Base-by-base conservation (phyloP, 2,113 vertebrate genomes). In the Meriones unguiculatus region DNA sequence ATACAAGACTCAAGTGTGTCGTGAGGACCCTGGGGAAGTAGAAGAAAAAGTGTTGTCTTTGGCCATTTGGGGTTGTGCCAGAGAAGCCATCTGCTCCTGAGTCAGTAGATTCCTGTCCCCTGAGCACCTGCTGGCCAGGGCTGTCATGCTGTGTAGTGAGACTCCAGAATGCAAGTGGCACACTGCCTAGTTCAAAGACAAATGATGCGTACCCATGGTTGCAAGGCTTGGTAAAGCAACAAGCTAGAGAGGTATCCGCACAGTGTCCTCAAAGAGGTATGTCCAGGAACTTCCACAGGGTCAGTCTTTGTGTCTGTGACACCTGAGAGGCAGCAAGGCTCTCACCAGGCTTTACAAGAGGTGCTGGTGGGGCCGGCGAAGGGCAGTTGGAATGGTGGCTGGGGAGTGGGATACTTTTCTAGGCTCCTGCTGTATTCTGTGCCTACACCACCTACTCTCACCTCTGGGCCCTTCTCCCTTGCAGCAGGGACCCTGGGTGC, bases 401-500 rank as follows among this genome's bases (percentile, higher is more conserved):
- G 15, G 30, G 2, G 9, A 0, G 24, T 54, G 88, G 82, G 62
- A 24, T n/a, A 25, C 5, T 20, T 69, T 80, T 38, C 41, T 11
- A 15, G 32, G 15, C 5, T 28, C 28, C 75, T 2, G 1, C 90
- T 96, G 18, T 57, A 1, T 41, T 41, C 54, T 88, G 28, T 87
- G 95, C 0, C 0, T 50, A 3, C 14, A 57, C 13, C n/a, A 12
- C 54, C 69, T 11, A 57, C 35, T 64, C 94, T 97, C 30, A 98
- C 88, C 46, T 90, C 59, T 72, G 85, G 93, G 86, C 87, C 89
- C 97, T 89, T 94, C 87, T 97, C 28, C 18, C 89, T 65, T 89
- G 76, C 78, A 95, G 69, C 97, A 99, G 99, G 98, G 99, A 99
- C 93, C 99, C 99, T 28, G 98, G 99, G 65, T 99, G 99, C 98